Percentiles rank a stretch among this genome's conserved stretches.
phyloP scores from a whole-genome alignment of 1,140 invertebrate genomes.

The Lepidurus couesii region DNA sequence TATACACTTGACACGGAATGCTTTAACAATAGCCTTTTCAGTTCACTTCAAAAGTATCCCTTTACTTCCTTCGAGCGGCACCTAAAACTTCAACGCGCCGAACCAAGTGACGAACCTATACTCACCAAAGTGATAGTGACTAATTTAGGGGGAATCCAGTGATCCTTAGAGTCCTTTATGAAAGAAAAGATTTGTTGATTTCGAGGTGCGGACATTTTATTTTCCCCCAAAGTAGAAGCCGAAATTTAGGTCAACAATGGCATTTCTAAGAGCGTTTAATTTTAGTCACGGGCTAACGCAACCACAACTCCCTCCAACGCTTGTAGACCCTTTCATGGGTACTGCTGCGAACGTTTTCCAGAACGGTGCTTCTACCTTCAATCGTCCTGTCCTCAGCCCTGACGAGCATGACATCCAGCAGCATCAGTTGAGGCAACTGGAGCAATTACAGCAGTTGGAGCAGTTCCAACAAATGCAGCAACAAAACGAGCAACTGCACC shows the following conservation, averaged over 20 bases:
- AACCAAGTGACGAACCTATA: too few relatives aligned
- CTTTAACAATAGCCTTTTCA: neutral
- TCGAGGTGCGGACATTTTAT: neutral
- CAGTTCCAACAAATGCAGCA: conserved; percentile 27
- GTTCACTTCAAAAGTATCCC: neutral
- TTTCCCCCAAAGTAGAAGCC: neutral
- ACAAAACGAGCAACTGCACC: conserved; percentile 27
- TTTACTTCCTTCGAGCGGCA: neutral
- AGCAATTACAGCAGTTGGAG: conserved; percentile 32
- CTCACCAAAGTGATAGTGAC: too few relatives aligned
- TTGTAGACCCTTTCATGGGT: neutral
- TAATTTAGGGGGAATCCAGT: too few relatives aligned
- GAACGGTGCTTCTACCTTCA: neutral
- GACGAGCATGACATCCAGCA: conserved; percentile 17
- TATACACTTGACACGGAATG: neutral
- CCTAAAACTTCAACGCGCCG: too few relatives aligned
- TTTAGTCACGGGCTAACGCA: neutral
- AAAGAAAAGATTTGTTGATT: neutral
- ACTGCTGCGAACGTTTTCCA: conserved; percentile 14
- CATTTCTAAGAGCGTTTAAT: neutral
- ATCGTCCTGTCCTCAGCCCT: conserved; percentile 23
- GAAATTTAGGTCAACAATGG: neutral
- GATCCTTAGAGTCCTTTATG: too few relatives aligned
- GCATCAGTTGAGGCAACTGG: neutral
- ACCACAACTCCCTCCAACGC: neutral